Percentiles rank a stretch among this genome's conserved stretches.
These are phyloP conservation scores for Punctoribates punctum DNA, from an alignment of 2,888 invertebrate species.

Conservation along the genomic window DNA sequence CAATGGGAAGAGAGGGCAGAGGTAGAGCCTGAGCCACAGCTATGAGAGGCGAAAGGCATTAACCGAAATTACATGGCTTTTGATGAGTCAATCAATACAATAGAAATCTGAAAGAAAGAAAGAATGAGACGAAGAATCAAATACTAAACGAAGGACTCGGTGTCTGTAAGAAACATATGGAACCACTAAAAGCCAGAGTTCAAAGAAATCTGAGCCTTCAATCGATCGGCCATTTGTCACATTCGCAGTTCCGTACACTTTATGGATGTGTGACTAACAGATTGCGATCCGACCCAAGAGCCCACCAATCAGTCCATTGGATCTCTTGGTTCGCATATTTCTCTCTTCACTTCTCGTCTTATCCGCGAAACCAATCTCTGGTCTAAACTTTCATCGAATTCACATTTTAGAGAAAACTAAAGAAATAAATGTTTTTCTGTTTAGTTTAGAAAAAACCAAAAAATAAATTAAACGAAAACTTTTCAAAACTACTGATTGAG, in stretches of 20 bases:
- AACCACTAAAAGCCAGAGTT: not conserved
- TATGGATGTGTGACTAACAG: not conserved
- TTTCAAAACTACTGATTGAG: not conserved
- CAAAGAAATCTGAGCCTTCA: not conserved
- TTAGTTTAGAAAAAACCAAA: not conserved
- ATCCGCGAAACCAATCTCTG: not conserved
- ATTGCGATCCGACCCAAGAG: not conserved
- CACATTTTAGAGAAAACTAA: not conserved
- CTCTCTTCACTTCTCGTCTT: not conserved
- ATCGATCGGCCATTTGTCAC: not conserved
- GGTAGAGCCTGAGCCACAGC: not conserved
- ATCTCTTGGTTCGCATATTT: constrained; percentile 1
- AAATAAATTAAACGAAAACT: constrained; percentile 8
- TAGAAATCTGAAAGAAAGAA: not conserved
- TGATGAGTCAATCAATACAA: constrained; percentile 13
- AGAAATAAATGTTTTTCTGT: not conserved
- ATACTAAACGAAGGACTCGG: not conserved
- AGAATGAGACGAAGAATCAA: not conserved
- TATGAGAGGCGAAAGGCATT: not conserved
- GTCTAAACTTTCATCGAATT: not conserved
- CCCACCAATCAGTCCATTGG: not conserved
- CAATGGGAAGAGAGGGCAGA: not conserved
- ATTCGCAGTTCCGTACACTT: not conserved
- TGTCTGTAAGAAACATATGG: not conserved
- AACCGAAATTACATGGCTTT: constrained; percentile 1